These are phyloP conservation scores for Furnarius figulus DNA, from an alignment of 2,113 vertebrate genomes.

Conservation along the genomic window DNA sequence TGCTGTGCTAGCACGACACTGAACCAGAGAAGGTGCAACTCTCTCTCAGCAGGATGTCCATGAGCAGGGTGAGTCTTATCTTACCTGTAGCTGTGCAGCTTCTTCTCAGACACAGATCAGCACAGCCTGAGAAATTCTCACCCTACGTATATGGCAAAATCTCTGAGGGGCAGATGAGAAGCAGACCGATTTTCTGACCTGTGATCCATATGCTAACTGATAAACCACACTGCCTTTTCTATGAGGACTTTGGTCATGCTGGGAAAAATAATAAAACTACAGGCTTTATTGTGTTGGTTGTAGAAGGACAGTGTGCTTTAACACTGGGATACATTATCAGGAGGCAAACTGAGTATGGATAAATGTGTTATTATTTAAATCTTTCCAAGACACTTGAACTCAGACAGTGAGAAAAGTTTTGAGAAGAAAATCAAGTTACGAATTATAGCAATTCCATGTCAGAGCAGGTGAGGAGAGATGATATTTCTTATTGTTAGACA, in stretches of 20 bases:
- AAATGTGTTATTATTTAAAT: background rate
- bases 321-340: background rate
- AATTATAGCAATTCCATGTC: background rate
- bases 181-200: background rate
- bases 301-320: background rate
- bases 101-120: background rate
- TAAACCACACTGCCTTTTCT: background rate
- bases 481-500: background rate
- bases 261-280: background rate
- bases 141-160: background rate
- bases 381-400: background rate
- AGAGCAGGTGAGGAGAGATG: background rate
- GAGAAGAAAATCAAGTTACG: background rate
- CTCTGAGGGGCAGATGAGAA: accelerated
- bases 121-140: background rate
- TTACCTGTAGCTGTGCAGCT: background rate
- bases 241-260: background rate
- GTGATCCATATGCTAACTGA: background rate
- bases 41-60: background rate
- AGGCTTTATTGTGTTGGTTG: background rate
- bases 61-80: background rate
- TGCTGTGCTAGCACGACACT: background rate
- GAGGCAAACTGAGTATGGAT: background rate
- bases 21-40: background rate
- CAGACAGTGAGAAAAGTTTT: background rate